Conservation (phyloP, 2,113 vertebrate genomes). For the zebrafish (Danio rerio) region GRCz12tu NC_133195.1:34739001-34739500, state of each 20-base stretch:
- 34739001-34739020: conserved; percentile 76
- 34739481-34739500: too few species aligned
- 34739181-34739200: conserved; percentile 78
- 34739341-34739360: too few species aligned
- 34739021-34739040: conserved; percentile 78
- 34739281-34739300: neutral
- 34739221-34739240: conserved; percentile 81
- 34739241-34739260: conserved; percentile 73
- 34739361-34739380: too few species aligned
- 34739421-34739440: too few species aligned
- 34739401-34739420: too few species aligned
- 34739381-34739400: too few species aligned
- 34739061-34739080: neutral
- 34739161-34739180: conserved; percentile 82
- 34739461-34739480: too few species aligned
- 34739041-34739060: neutral
- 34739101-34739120: conserved; percentile 74
- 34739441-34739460: too few species aligned
- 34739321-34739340: too few species aligned
- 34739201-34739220: conserved; percentile 78
- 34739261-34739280: conserved; percentile 27
- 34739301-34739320: too few species aligned
- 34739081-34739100: neutral
- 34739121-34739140: conserved; percentile 87
- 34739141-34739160: conserved; percentile 87